These are phyloP conservation scores for Serinus canaria DNA, from an alignment of 2,113 vertebrate species.

Conservation along the genomic window DNA sequence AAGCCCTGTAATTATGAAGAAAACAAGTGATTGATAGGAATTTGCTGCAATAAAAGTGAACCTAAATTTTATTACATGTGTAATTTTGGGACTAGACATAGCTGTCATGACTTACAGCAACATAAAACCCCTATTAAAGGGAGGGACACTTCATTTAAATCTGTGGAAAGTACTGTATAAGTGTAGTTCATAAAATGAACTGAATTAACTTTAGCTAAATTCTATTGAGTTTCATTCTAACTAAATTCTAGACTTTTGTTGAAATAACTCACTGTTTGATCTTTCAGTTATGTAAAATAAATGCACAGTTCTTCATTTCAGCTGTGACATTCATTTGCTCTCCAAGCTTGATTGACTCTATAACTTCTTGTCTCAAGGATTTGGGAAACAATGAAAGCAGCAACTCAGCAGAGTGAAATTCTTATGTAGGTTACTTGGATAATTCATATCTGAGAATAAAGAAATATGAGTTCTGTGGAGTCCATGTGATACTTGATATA, in stretches of 20 bases:
- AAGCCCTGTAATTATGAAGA: background rate
- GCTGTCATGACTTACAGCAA: background rate
- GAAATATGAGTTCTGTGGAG: background rate
- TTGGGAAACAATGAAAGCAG: background rate
- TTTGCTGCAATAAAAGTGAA: background rate
- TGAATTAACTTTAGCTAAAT: background rate
- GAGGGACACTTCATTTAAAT: background rate
- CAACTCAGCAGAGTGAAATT: background rate
- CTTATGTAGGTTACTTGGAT: background rate
- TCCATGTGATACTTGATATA: background rate
- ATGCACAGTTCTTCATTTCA: background rate
- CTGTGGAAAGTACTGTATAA: background rate
- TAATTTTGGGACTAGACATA: background rate
- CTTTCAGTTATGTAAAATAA: background rate
- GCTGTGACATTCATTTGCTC: background rate
- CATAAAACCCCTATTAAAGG: background rate
- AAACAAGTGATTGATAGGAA: background rate
- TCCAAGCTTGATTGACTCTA: background rate
- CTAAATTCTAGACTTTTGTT: background rate
- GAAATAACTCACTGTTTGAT: background rate
- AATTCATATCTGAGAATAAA: background rate
- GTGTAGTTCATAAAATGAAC: background rate
- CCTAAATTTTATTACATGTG: background rate
- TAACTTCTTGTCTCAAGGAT: background rate
- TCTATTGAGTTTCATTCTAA: background rate